A percentile compares a stretch with the other conserved stretches of the same genome.
phyloP scores from a whole-genome alignment of 1,140 invertebrate species.

The Acromyrmex charruanus region DNA sequence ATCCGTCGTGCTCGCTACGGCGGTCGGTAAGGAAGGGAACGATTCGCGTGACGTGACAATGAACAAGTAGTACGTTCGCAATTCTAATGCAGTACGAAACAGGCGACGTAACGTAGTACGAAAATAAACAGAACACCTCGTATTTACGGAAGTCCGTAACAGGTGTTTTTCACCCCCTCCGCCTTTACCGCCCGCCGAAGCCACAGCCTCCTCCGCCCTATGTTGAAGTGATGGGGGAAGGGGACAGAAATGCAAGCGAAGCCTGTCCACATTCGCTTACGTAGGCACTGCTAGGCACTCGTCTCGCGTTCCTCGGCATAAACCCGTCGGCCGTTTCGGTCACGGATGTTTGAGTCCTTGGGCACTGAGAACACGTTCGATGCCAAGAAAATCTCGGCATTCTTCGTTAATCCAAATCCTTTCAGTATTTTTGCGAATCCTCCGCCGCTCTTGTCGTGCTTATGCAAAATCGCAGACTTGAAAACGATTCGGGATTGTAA shows the following conservation, averaged over 20 bases:
- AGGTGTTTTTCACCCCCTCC: constrained; percentile 78
- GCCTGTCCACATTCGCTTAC: constrained; percentile 34
- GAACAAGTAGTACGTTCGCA: constrained; percentile 52
- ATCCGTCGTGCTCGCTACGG: background rate
- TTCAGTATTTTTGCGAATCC: no score
- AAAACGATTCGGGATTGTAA: background rate
- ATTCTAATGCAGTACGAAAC: constrained; percentile 74
- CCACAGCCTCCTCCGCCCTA: background rate
- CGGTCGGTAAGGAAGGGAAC: constrained; percentile 62
- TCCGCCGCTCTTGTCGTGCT: background rate
- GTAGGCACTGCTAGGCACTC: constrained; percentile 18
- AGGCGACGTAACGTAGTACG: constrained; percentile 69
- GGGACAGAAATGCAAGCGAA: constrained; percentile 41
- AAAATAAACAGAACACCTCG: constrained; percentile 81
- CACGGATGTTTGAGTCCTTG: constrained; percentile 47
- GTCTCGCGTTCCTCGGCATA: constrained; percentile 34
- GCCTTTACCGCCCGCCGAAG: no score
- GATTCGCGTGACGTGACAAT: constrained; percentile 44
- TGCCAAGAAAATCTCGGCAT: background rate
- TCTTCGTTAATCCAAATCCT: background rate
- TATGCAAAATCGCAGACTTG: background rate
- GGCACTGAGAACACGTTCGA: background rate
- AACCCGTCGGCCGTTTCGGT: constrained; percentile 49
- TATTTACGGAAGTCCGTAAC: constrained; percentile 80
- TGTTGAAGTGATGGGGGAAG: background rate